Evolutionary conservation across 2,888 invertebrate species (phyloP).

Genomic region (Terebella lapidaria): DNA sequence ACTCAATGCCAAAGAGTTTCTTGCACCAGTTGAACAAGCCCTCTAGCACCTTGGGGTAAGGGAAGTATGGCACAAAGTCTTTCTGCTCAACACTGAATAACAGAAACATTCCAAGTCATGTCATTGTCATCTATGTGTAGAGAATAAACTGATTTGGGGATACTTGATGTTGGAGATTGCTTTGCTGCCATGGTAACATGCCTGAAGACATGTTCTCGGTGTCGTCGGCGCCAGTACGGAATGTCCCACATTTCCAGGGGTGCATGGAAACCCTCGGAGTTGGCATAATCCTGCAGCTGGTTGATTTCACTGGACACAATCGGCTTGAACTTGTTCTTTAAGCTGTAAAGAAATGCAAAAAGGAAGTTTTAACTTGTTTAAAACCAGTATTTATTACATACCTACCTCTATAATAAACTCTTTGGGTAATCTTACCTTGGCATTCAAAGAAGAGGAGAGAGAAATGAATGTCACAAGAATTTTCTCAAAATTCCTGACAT

Average conservation of each 20-base stretch:
- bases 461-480: too few relatives aligned
- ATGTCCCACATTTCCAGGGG: constrained; percentile 76
- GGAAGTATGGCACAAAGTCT: constrained; percentile 74
- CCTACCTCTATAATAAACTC: too few relatives aligned
- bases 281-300: constrained; percentile 67
- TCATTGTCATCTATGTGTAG: too few relatives aligned
- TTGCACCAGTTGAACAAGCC: constrained; percentile 73
- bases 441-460: too few relatives aligned
- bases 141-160: too few relatives aligned
- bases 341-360: constrained; percentile 24
- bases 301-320: constrained; percentile 73
- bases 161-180: too few relatives aligned
- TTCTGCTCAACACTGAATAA: constrained; percentile 64
- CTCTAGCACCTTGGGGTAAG: constrained; percentile 71
- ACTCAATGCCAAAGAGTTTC: constrained; percentile 65
- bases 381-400: too few relatives aligned
- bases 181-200: too few relatives aligned
- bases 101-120: too few relatives aligned
- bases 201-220: constrained; percentile 59
- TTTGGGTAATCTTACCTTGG: too few relatives aligned
- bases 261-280: constrained; percentile 66
- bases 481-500: too few relatives aligned
- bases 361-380: neutral
- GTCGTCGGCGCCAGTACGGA: constrained; percentile 79
- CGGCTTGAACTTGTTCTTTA: constrained; percentile 54